These are phyloP conservation scores for Podilymbus podiceps DNA, from an alignment of 2,113 vertebrate genomes.

Conservation along the genomic window DNA sequence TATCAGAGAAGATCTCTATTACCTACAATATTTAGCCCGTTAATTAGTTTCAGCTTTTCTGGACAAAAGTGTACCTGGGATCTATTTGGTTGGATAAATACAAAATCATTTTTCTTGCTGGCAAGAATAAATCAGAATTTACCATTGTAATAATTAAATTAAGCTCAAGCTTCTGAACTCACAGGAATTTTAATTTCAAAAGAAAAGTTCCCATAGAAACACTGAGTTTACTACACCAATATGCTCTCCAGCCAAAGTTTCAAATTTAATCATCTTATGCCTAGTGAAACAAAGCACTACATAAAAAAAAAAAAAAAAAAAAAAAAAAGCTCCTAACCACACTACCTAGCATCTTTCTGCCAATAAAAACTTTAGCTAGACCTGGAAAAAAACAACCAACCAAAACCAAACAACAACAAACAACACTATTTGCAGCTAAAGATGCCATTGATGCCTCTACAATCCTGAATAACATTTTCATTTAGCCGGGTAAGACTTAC, in stretches of 20 bases:
- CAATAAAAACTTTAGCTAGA: neutral
- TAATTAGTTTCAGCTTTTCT: neutral
- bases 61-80: neutral
- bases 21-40: neutral
- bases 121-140: neutral
- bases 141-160: neutral
- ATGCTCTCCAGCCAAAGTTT: neutral
- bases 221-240: neutral
- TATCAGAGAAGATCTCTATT: neutral
- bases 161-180: neutral
- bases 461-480: neutral
- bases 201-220: neutral
- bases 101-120: neutral
- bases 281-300: neutral
- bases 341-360: neutral
- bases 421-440: neutral
- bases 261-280: neutral
- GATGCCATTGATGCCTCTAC: neutral
- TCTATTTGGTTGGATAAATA: neutral
- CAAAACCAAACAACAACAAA: neutral
- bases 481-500: neutral
- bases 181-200: neutral
- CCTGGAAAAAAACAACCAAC: rapidly evolving
- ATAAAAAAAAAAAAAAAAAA: neutral
- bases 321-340: neutral